These are phyloP conservation scores for Oxyruncus cristatus DNA, from an alignment of 2,113 vertebrate species.

Conservation along the genomic window DNA sequence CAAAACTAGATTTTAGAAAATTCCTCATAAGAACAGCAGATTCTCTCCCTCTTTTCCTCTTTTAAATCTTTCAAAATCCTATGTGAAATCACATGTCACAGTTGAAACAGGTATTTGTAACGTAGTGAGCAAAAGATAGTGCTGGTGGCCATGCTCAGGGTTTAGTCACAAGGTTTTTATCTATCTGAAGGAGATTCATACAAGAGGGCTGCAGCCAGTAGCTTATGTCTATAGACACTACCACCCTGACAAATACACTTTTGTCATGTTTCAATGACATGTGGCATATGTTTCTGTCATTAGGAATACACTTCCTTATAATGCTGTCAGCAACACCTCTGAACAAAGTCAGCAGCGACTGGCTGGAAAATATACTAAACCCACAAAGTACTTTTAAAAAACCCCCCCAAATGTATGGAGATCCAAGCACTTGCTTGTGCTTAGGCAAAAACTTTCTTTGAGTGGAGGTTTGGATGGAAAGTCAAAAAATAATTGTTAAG, in stretches of 20 bases:
- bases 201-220: accelerated
- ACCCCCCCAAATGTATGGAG: accelerated
- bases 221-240: not conserved
- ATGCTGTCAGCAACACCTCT: not conserved
- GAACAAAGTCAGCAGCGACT: not conserved
- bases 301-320: not conserved
- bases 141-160: not conserved
- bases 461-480: not conserved
- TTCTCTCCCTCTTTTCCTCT: not conserved
- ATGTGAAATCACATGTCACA: accelerated
- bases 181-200: not conserved
- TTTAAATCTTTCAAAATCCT: not conserved
- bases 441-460: not conserved
- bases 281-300: not conserved
- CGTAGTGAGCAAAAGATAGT: not conserved
- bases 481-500: not conserved
- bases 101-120: not conserved
- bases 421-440: not conserved
- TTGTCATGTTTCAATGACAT: not conserved
- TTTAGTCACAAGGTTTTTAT: not conserved
- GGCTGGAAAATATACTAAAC: not conserved
- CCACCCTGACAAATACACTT: not conserved
- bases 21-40: not conserved
- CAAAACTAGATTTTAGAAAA: not conserved
- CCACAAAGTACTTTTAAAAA: not conserved